phyloP scores from a whole-genome alignment of 2,113 vertebrate genomes.

The Galeopterus variegatus region DNA sequence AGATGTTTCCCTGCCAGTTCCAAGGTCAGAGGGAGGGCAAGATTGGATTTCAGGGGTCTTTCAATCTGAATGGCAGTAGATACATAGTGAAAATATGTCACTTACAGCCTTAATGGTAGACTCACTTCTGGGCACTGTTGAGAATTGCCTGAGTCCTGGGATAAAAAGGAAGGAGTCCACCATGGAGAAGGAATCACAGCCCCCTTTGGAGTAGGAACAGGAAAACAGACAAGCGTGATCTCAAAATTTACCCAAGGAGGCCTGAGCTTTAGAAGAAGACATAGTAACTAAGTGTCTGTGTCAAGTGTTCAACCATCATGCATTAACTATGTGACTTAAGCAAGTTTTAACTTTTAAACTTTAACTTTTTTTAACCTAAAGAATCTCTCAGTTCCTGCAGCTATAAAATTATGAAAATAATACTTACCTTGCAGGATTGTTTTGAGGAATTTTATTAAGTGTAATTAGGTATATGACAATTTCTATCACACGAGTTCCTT shows the following conservation, averaged over 20 bases:
- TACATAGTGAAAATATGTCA: neutral
- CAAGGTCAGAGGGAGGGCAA: constrained; percentile 47
- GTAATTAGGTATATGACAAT: neutral
- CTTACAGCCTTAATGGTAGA: neutral
- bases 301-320: neutral
- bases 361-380: neutral
- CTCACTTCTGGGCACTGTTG: neutral
- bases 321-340: neutral
- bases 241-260: constrained; percentile 6
- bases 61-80: neutral
- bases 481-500: neutral
- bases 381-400: neutral
- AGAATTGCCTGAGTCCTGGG: neutral
- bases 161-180: neutral
- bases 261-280: neutral
- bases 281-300: neutral
- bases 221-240: neutral
- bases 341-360: constrained; percentile 10
- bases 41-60: constrained; percentile 57
- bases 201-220: neutral
- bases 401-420: neutral
- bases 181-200: neutral
- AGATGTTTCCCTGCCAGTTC: neutral
- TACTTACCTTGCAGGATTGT: neutral
- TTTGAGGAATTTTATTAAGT: neutral